Conservation (phyloP, 2,797 vertebrate species). For the Falco biarmicus region DNA sequence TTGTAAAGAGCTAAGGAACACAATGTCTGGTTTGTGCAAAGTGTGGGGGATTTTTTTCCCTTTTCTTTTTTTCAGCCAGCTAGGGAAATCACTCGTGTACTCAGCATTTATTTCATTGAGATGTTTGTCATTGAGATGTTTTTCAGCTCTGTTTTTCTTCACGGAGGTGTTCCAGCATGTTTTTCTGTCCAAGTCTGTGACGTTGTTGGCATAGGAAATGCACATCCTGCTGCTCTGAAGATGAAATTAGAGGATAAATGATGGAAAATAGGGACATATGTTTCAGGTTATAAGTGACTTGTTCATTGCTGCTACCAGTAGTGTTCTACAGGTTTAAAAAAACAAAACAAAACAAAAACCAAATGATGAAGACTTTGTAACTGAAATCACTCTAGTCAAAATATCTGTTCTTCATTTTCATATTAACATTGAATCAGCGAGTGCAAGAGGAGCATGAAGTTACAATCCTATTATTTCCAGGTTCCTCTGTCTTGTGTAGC, state of each 20-base stretch:
- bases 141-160: background rate
- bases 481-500: background rate
- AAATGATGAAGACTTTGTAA: background rate
- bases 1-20: background rate
- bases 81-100: background rate
- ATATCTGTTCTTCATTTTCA: background rate
- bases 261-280: background rate
- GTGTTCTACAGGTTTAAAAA: background rate
- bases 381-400: background rate
- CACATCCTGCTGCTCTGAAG: background rate
- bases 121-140: background rate
- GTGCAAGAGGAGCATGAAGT: background rate
- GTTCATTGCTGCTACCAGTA: background rate
- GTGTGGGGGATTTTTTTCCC: fast-evolving
- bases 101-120: background rate
- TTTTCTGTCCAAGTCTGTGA: background rate
- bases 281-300: background rate
- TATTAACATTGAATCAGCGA: background rate
- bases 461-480: background rate
- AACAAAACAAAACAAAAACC: background rate
- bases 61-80: background rate
- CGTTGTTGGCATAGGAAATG: background rate
- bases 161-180: background rate
- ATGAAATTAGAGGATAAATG: background rate
- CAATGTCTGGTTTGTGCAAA: background rate